A percentile compares a stretch with the other conserved stretches of the same genome.
Evolutionary conservation across 2,797 vertebrate species (phyloP).

Genomic region (Syngnathus rostellatus): DNA sequence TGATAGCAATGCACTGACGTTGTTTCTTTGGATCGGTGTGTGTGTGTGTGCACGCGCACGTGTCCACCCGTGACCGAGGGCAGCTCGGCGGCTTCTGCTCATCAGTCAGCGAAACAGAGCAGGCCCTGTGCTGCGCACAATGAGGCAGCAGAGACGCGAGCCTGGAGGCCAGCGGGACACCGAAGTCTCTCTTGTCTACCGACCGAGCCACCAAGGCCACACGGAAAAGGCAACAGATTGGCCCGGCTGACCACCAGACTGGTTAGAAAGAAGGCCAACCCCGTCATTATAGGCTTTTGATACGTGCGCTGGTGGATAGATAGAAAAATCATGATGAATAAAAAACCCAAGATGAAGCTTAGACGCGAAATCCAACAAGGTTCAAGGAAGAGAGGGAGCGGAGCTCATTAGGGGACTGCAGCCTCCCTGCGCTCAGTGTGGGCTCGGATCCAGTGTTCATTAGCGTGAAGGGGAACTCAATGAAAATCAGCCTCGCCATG

Average conservation of each 20-base stretch:
- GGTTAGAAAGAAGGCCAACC: slow-evolving; percentile 35
- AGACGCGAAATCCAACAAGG: slow-evolving; percentile 33
- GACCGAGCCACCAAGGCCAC: slow-evolving; percentile 33
- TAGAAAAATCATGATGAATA: slow-evolving; percentile 16
- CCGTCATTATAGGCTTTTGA: slow-evolving; percentile 38
- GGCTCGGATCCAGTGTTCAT: slow-evolving; percentile 61
- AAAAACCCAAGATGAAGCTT: slow-evolving; percentile 8
- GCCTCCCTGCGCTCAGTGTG: slow-evolving; percentile 56
- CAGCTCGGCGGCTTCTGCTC: slow-evolving; percentile 50
- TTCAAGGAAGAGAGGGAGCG: slow-evolving; percentile 45
- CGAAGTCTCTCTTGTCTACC: slow-evolving; percentile 46
- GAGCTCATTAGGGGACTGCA: slow-evolving; percentile 63
- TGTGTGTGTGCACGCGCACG: slow-evolving; percentile 9
- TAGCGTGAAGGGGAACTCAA: slow-evolving; percentile 58
- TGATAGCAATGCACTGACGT: slow-evolving; percentile 39
- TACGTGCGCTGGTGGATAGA: slow-evolving; percentile 24
- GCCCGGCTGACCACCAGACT: slow-evolving; percentile 33
- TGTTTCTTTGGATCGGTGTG: slow-evolving; percentile 23
- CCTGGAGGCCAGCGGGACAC: slow-evolving; percentile 38
- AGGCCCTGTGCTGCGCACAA: slow-evolving; percentile 55
- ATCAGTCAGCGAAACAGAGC: slow-evolving; percentile 54
- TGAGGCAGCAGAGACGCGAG: slow-evolving; percentile 47
- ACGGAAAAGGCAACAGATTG: slow-evolving; percentile 37
- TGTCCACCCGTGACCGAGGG: slow-evolving; percentile 33
- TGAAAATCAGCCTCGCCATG: slow-evolving; percentile 52